phyloP scores from a whole-genome alignment of 2,113 vertebrate genomes.

The Urocolius indicus region DNA sequence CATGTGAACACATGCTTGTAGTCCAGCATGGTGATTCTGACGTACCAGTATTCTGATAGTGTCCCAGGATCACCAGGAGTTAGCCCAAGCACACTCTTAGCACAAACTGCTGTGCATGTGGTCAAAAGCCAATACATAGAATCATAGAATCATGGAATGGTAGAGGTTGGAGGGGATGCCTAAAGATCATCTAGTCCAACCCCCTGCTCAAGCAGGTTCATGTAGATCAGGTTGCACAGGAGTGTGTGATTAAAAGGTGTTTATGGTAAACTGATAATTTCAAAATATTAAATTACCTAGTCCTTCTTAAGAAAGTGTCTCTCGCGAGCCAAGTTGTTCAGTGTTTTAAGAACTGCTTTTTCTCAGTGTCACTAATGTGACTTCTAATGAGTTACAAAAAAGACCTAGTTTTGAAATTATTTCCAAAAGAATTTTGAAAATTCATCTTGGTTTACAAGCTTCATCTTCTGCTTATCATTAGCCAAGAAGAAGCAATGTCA shows the following conservation, averaged over 20 bases:
- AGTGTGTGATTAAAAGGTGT: too few species aligned
- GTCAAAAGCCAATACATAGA: not conserved
- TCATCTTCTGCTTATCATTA: not conserved
- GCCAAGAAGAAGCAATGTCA: not conserved
- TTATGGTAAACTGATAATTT: too few species aligned
- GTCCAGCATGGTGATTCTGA: not conserved
- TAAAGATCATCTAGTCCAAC: too few species aligned
- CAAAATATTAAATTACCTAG: not conserved
- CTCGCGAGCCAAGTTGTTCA: not conserved
- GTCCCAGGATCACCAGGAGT: not conserved
- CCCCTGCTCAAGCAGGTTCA: too few species aligned
- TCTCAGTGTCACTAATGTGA: not conserved
- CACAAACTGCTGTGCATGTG: not conserved
- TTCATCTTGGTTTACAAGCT: not conserved
- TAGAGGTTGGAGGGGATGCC: too few species aligned
- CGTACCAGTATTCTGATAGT: not conserved
- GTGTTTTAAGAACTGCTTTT: not conserved
- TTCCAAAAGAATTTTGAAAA: not conserved
- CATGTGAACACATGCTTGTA: rapidly evolving
- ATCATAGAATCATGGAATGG: too few species aligned
- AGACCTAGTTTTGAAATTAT: not conserved
- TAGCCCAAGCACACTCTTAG: not conserved
- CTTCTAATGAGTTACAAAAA: not conserved
- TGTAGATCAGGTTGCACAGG: too few species aligned
- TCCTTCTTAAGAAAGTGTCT: not conserved